These are phyloP conservation scores for Motacilla tschutschensis DNA, from an alignment of 2,113 vertebrate species.

Conservation along the genomic window DNA sequence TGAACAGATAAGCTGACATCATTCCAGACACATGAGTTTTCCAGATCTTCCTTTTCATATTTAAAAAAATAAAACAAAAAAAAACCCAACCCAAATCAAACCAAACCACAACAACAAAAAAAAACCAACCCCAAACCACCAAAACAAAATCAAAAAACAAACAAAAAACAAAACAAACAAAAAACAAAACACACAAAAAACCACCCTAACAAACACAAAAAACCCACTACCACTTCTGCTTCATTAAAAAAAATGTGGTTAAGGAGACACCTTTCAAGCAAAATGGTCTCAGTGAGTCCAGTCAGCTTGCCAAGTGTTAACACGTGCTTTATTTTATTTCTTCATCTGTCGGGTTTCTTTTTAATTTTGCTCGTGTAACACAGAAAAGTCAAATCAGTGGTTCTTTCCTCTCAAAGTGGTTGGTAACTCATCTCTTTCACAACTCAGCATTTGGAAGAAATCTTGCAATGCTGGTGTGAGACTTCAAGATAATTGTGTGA, in stretches of 20 bases:
- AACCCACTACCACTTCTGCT: neutral
- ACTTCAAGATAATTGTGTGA: neutral
- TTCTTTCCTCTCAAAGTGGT: neutral
- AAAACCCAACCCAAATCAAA: neutral
- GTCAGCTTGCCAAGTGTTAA: neutral
- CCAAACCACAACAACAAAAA: neutral
- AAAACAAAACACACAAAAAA: neutral
- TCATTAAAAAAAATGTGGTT: neutral
- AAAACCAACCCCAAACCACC: too few relatives aligned
- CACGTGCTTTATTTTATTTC: neutral
- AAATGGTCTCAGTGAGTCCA: neutral
- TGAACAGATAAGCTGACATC: conserved; percentile 8
- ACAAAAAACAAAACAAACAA: neutral
- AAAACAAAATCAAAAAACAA: neutral
- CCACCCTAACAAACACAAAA: neutral
- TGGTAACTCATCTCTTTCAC: neutral
- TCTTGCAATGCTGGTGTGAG: neutral
- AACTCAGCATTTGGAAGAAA: neutral
- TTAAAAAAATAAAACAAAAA: neutral
- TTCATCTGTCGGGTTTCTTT: neutral
- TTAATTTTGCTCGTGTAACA: neutral
- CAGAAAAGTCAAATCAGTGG: neutral
- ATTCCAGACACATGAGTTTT: neutral
- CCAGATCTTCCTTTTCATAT: neutral
- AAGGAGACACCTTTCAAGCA: neutral